Conservation (phyloP, 1,140 invertebrate genomes). For the Hycleus phaleratus region DNA sequence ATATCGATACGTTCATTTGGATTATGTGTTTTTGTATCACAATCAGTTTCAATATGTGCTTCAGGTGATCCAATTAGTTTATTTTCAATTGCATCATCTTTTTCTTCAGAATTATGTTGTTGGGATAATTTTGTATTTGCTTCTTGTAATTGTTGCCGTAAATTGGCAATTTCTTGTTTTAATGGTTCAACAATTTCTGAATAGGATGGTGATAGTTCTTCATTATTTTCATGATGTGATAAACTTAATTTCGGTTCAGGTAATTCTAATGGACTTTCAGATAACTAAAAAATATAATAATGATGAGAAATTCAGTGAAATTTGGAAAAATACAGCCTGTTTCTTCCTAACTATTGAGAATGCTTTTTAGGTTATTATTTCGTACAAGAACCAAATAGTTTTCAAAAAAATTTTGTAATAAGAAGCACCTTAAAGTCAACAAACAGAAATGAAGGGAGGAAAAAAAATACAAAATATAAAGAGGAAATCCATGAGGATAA, state of each 20-base stretch:
- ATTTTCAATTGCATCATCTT: conserved; percentile 25
- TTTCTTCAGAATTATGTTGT: conserved; percentile 16
- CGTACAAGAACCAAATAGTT: no score
- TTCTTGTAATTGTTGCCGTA: conserved; percentile 47
- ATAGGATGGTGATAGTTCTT: conserved; percentile 22
- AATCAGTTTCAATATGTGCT: conserved; percentile 37
- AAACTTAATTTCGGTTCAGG: conserved; percentile 38
- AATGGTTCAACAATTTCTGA: conserved; percentile 39
- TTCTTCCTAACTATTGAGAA: no score
- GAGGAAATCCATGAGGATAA: no score
- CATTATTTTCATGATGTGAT: conserved; percentile 33
- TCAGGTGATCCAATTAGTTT: conserved; percentile 32
- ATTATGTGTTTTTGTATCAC: conserved; percentile 27
- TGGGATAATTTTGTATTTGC: conserved; percentile 46
- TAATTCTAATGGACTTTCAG: conserved; percentile 39
- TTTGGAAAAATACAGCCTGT: not conserved
- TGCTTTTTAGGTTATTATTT: no score
- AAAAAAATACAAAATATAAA: no score
- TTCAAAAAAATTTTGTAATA: no score
- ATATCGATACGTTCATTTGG: conserved; percentile 31
- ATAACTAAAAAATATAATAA: conserved; percentile 24
- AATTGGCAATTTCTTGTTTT: conserved; percentile 48
- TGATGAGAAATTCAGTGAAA: conserved; percentile 9
- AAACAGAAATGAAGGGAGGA: no score
- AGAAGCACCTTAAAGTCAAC: no score